Evolutionary conservation across 2,888 invertebrate species (phyloP).

Genomic region (Leptopilina syphax): DNA sequence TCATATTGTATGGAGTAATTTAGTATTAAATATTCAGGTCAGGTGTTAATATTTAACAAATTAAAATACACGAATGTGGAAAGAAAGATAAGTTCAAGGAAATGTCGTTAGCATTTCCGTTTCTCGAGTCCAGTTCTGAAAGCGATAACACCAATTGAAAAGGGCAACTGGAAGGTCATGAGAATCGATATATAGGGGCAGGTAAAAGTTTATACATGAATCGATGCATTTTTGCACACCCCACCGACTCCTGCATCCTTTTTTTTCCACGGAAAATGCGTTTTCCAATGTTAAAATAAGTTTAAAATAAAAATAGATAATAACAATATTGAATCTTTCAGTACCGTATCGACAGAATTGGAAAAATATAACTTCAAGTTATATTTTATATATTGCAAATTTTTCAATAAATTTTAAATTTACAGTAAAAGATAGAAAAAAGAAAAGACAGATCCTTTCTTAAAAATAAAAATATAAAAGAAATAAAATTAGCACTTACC

Average conservation of each 20-base stretch:
- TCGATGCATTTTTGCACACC: background rate
- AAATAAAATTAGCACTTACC: conserved; percentile 74
- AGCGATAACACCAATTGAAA: conserved; percentile 26
- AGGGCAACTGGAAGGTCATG: conserved; percentile 14
- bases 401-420: no score
- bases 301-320: conserved; percentile 14
- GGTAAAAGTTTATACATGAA: conserved; percentile 21
- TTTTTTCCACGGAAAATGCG: background rate
- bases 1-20: background rate
- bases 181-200: conserved; percentile 25
- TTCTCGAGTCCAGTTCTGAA: conserved; percentile 6
- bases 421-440: no score
- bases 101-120: conserved; percentile 21
- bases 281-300: background rate
- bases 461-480: background rate
- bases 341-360: conserved; percentile 9
- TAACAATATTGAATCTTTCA: background rate
- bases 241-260: background rate
- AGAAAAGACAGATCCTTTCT: no score
- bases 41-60: conserved; percentile 19
- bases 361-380: no score
- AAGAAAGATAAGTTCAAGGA: conserved; percentile 13
- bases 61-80: conserved; percentile 12
- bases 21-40: conserved; percentile 23
- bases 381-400: background rate